Base-by-base conservation (phyloP, 1,140 invertebrate genomes). In the Drosophila nasuta region DNA sequence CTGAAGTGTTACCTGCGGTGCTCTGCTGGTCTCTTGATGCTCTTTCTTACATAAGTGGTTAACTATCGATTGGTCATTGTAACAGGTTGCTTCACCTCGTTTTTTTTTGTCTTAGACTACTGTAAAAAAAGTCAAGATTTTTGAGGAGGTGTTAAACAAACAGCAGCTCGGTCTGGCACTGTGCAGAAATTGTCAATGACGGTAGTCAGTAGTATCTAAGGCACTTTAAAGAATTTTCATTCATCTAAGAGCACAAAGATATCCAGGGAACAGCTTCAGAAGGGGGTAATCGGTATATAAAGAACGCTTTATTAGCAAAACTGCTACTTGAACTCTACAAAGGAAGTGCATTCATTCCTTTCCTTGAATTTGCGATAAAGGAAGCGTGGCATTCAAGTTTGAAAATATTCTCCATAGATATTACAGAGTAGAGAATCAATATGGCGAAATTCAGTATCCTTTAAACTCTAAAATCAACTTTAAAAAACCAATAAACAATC, bases 1-100 rank as follows among this genome's bases (percentile, higher is more conserved):
- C 20, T 70, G 70, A 77, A 74, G 75, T 59, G 75, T 77, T 77
- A 74, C 75, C 75, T 74, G 70, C 64, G 64, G 75, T 13, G 75
- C 58, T 15, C 68, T 60, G 74, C 69, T 54, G 46, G 60, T 33
- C 30, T 33, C 30, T 33, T 33, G 25, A 60, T 57, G 2, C 41
- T 57, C 17, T 57, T 8, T 11, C 49, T 65, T 45, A 17, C 13
- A 38, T 33, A 77, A 77, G 69, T 45, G 51, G 15, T 52, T 49
- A 15, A 11, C 15, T 45, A 17, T 62, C 25, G 28, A 13, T 62
- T 10, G 62, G 4, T 43, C 52, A 62, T 66, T 72, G 60, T 59
- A 51, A 73, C 75, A 77, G 75, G 75, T 77, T 76, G 48, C 13
- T 49, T 66, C 20, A 25, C 3, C 20, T 25, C 20, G 3, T 25